A percentile compares a stretch with the other conserved stretches of the same genome.
Evolutionary conservation across 2,113 vertebrate genomes (phyloP).

Genomic region (Sialia sialis): DNA sequence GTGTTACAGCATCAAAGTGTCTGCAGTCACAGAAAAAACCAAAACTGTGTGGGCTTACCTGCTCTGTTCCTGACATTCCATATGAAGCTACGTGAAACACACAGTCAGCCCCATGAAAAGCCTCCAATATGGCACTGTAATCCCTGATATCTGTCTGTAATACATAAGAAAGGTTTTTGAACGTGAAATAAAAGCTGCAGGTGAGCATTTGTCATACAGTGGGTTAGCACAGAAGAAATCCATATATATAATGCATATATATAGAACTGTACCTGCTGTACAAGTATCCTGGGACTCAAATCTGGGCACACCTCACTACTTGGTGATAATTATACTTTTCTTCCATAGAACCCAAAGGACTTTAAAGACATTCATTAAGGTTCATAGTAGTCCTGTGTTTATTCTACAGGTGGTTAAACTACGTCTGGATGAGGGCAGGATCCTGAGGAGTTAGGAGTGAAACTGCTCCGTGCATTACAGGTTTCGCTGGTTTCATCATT

Average conservation of each 20-base stretch:
- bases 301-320: background rate
- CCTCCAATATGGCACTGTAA: conserved; percentile 75
- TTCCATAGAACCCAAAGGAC: background rate
- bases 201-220: background rate
- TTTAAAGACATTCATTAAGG: background rate
- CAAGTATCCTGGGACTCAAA: background rate
- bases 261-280: background rate
- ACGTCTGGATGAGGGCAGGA: background rate
- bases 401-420: background rate
- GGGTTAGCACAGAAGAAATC: background rate
- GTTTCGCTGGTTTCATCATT: background rate
- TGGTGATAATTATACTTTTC: background rate
- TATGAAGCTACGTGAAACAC: conserved; percentile 91
- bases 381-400: background rate
- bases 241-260: accelerated
- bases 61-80: conserved; percentile 90
- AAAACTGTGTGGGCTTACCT: conserved; percentile 73
- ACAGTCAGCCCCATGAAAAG: conserved; percentile 85
- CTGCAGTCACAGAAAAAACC: background rate
- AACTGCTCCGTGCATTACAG: background rate
- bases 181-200: background rate
- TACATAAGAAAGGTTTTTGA: background rate
- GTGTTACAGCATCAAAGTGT: background rate
- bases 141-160: conserved; percentile 87
- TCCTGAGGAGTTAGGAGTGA: background rate